Evolutionary conservation across 2,797 vertebrate genomes (phyloP).

Genomic region (Otolemur crassicaudatus): DNA sequence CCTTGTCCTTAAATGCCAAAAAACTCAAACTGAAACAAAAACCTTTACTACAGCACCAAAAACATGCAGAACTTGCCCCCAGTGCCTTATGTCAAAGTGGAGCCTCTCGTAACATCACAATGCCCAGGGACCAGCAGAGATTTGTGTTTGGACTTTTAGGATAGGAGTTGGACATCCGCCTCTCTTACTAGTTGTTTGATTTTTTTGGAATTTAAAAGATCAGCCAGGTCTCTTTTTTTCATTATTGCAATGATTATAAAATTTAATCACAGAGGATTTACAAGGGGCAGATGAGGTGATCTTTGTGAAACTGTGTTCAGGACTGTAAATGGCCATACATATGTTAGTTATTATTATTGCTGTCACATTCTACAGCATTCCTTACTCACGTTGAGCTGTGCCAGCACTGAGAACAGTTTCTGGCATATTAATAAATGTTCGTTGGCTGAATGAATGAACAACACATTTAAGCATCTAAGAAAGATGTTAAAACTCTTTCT

Average conservation of each 20-base stretch:
- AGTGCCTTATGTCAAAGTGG: not conserved
- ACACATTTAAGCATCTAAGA: constrained; percentile 38
- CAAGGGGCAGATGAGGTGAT: not conserved
- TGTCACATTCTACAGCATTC: not conserved
- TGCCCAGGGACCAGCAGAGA: not conserved
- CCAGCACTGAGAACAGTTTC: constrained; percentile 48
- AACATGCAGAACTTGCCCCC: not conserved
- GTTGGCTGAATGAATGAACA: constrained; percentile 37
- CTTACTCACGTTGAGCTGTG: constrained; percentile 14
- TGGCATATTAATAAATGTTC: constrained; percentile 49
- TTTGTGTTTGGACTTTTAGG: not conserved
- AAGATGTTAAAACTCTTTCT: constrained; percentile 44
- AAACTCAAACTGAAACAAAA: not conserved
- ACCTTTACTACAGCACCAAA: not conserved
- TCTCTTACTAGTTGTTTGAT: constrained; percentile 29
- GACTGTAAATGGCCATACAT: not conserved
- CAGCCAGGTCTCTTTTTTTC: not conserved
- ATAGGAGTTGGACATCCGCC: not conserved
- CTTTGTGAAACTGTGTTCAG: constrained; percentile 33
- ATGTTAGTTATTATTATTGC: constrained; percentile 42
- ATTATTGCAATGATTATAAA: constrained; percentile 50
- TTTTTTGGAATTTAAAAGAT: constrained; percentile 32
- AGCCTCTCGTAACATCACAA: not conserved
- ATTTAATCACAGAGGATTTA: not conserved
- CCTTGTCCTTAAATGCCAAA: not conserved